Evolutionary conservation across 2,113 vertebrate genomes (phyloP).

Genomic region (Thoracochromis brauschi): DNA sequence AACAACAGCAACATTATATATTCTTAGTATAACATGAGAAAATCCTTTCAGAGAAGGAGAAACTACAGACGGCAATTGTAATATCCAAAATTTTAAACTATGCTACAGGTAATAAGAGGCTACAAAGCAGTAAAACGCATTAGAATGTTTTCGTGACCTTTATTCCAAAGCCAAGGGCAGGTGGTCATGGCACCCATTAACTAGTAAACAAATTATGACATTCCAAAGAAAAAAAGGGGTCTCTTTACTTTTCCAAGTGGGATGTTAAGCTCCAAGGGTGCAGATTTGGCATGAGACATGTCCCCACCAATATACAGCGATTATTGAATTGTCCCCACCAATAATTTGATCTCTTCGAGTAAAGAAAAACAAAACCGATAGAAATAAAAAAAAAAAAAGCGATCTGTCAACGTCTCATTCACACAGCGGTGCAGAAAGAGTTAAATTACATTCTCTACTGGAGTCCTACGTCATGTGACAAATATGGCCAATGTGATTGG

Average conservation of each 20-base stretch:
- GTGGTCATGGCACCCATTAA: conserved; percentile 11
- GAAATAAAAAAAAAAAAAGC: too few relatives aligned
- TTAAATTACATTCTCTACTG: too few relatives aligned
- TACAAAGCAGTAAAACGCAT: neutral
- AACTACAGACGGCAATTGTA: neutral
- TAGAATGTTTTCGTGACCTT: neutral
- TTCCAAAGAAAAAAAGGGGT: neutral
- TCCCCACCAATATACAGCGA: too few relatives aligned
- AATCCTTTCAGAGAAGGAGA: neutral
- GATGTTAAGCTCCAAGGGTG: neutral
- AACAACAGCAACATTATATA: neutral
- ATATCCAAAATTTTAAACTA: neutral
- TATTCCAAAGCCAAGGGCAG: conserved; percentile 40
- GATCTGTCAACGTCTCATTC: too few relatives aligned
- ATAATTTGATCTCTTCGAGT: too few relatives aligned
- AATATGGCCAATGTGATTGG: too few relatives aligned
- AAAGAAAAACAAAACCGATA: too few relatives aligned
- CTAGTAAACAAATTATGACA: neutral
- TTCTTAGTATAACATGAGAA: neutral
- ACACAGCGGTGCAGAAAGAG: too few relatives aligned
- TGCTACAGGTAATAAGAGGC: neutral
- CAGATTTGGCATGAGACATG: too few relatives aligned
- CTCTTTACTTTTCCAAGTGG: neutral
- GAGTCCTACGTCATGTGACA: too few relatives aligned
- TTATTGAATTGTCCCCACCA: too few relatives aligned